phyloP scores from a whole-genome alignment of 2,113 vertebrate species.

The Limnothrissa miodon region DNA sequence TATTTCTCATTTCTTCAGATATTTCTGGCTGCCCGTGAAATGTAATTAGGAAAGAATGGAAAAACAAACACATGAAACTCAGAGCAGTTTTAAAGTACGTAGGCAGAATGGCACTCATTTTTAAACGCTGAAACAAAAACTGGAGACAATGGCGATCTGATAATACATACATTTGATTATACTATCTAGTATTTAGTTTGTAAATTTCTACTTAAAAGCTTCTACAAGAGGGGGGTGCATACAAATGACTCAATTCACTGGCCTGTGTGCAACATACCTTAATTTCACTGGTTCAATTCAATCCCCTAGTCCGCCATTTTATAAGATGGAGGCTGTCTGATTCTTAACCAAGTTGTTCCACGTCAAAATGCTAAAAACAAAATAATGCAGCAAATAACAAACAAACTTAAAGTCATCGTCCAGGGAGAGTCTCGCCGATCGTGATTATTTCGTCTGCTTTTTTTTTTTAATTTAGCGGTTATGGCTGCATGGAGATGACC shows the following conservation, averaged over 20 bases:
- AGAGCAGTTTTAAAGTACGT: not conserved
- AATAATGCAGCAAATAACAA: not conserved
- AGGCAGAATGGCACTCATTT: not conserved
- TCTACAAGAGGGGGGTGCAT: not conserved
- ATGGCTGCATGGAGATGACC: not conserved
- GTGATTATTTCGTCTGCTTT: not conserved
- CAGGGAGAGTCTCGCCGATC: not conserved
- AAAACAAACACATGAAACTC: not conserved
- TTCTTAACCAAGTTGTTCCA: not conserved
- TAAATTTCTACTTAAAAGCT: not conserved
- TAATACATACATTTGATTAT: not conserved
- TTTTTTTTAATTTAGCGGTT: not conserved
- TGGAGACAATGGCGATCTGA: not conserved
- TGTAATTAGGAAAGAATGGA: not conserved
- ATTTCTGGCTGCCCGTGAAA: not conserved
- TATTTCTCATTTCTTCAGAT: not conserved
- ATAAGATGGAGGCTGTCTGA: not conserved
- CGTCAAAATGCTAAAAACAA: not conserved
- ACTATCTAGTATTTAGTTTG: too few relatives aligned
- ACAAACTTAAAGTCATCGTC: not conserved
- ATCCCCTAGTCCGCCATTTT: slow-evolving; percentile 33
- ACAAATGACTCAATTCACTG: not conserved
- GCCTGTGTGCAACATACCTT: slow-evolving; percentile 39
- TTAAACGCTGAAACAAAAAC: not conserved
- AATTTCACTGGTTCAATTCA: slow-evolving; percentile 8